These are phyloP conservation scores for Molothrus ater DNA, from an alignment of 2,797 vertebrate genomes.

Conservation along the genomic window DNA sequence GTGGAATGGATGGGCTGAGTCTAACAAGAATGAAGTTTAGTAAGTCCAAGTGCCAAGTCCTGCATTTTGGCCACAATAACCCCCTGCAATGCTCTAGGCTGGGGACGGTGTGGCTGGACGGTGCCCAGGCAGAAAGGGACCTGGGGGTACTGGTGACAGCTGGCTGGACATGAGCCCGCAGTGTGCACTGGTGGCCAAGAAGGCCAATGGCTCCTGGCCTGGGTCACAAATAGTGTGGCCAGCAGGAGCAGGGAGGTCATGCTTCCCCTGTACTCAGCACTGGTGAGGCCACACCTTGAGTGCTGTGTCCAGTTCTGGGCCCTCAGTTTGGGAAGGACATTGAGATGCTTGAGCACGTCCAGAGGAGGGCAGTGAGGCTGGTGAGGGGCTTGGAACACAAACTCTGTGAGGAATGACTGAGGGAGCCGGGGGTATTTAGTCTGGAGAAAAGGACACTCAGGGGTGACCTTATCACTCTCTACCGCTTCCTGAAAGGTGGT, in stretches of 20 bases:
- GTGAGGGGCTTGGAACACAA: neutral
- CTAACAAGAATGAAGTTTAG: neutral
- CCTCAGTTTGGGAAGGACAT: neutral
- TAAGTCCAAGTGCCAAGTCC: neutral
- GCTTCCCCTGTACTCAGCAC: neutral
- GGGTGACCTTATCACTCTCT: neutral
- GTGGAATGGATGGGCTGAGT: neutral
- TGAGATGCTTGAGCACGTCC: rapidly evolving
- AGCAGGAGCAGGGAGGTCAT: neutral
- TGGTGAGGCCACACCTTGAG: neutral
- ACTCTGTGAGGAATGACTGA: neutral
- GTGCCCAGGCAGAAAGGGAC: neutral
- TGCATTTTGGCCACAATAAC: neutral
- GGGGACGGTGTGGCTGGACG: neutral
- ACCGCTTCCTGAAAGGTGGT: neutral
- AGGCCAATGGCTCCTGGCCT: neutral
- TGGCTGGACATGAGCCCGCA: neutral
- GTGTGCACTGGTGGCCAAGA: neutral
- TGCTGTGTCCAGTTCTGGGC: neutral
- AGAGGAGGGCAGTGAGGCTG: neutral
- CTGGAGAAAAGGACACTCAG: neutral
- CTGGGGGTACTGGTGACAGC: neutral
- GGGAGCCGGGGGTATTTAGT: neutral
- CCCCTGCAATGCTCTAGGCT: rapidly evolving
- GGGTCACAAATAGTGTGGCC: neutral